Percentiles rank a stretch among this genome's conserved stretches.
These are phyloP conservation scores for Baryphthengus martii DNA, from an alignment of 2,113 vertebrate genomes.

Conservation along the genomic window DNA sequence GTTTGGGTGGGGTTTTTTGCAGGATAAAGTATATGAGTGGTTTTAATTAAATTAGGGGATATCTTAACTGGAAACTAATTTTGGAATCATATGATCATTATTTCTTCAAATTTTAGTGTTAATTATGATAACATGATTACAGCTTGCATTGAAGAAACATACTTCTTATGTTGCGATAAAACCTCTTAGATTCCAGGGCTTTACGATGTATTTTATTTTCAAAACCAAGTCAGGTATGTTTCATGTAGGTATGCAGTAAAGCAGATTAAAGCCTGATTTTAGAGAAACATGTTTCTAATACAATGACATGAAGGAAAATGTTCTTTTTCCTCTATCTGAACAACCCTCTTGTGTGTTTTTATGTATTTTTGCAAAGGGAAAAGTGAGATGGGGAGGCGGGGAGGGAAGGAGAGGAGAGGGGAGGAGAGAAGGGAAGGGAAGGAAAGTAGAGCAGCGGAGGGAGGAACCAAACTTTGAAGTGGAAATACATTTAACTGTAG, in stretches of 20 bases:
- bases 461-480: accelerated
- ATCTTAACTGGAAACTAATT: background rate
- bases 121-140: background rate
- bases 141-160: background rate
- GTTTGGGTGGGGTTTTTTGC: background rate
- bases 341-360: background rate
- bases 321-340: background rate
- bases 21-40: background rate
- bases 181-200: background rate
- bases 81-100: background rate
- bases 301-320: background rate
- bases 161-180: background rate
- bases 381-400: too few species aligned
- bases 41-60: background rate
- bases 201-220: background rate
- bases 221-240: background rate
- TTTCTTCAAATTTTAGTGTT: background rate
- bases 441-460: too few species aligned
- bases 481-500: background rate
- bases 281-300: background rate
- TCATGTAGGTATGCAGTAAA: background rate
- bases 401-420: too few species aligned
- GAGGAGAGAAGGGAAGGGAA: too few species aligned
- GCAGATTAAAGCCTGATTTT: background rate
- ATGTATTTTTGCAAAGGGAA: too few species aligned